These are phyloP conservation scores for Xerus inauris DNA, from an alignment of 2,113 vertebrate species.

Conservation along the genomic window DNA sequence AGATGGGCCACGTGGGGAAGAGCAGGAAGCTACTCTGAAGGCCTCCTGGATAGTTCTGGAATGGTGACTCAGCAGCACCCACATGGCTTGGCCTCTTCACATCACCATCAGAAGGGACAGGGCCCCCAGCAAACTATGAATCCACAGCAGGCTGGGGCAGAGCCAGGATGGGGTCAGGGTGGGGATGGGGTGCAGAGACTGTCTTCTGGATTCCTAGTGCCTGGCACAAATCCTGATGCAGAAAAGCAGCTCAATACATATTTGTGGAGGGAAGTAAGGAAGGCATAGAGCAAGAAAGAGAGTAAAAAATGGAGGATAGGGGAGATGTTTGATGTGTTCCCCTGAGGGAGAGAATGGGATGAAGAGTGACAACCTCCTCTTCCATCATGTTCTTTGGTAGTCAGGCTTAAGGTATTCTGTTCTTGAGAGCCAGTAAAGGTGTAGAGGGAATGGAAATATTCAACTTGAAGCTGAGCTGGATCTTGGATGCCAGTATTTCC, in stretches of 20 bases:
- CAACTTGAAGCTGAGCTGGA: no score
- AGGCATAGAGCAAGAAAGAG: background rate
- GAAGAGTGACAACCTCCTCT: no score
- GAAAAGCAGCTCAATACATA: background rate
- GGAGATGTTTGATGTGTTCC: background rate
- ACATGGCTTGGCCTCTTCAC: background rate
- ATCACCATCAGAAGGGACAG: background rate
- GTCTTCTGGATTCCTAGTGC: background rate
- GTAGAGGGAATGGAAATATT: no score
- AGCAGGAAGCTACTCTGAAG: background rate
- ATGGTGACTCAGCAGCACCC: background rate
- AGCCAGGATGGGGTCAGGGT: no score
- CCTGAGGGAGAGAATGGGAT: background rate
- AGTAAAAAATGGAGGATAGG: background rate
- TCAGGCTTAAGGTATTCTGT: no score
- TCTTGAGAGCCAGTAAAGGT: no score
- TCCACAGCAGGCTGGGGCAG: background rate
- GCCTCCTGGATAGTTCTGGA: background rate
- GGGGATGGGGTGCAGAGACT: no score
- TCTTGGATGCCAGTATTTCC: no score
- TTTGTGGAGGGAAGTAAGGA: background rate
- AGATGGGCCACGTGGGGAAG: background rate
- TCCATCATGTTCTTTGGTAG: no score
- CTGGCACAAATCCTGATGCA: background rate
- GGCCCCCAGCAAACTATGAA: background rate